Conservation (phyloP, 2,113 vertebrate genomes). For the Equus przewalskii region DNA sequence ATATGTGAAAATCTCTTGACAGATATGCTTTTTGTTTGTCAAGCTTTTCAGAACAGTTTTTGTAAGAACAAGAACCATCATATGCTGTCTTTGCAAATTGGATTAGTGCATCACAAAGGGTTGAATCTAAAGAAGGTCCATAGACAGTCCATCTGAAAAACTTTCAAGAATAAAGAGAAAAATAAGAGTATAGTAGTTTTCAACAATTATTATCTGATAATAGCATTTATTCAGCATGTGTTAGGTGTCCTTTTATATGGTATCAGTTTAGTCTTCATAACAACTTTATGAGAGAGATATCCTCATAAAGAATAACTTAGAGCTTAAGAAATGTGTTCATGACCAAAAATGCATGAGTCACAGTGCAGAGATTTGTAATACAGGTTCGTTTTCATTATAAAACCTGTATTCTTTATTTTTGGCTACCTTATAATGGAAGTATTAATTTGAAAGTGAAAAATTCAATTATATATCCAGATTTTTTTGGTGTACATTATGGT, state of each 20-base stretch:
- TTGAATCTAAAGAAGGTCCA: background rate
- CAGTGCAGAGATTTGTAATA: background rate
- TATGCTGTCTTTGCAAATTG: background rate
- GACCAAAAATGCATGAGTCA: background rate
- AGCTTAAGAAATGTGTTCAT: background rate
- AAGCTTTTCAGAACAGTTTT: background rate
- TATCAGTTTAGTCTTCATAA: background rate
- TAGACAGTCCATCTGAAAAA: background rate
- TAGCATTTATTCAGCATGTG: background rate
- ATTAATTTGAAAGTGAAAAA: conserved; percentile 37
- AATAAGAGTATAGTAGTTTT: background rate
- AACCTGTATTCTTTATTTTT: conserved; percentile 20
- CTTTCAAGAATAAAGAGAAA: background rate
- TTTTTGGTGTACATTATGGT: conserved; percentile 21
- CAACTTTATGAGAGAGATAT: background rate
- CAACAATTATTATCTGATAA: background rate
- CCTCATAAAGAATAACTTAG: background rate
- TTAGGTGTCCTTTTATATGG: background rate
- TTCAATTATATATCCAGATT: background rate
- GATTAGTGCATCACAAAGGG: background rate
- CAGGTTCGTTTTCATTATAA: background rate
- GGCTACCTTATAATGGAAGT: background rate
- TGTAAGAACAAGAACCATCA: background rate
- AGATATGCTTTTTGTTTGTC: background rate
- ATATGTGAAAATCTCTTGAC: too few species aligned